phyloP scores from a whole-genome alignment of 2,797 vertebrate species.

The Propithecus perrieri region DNA sequence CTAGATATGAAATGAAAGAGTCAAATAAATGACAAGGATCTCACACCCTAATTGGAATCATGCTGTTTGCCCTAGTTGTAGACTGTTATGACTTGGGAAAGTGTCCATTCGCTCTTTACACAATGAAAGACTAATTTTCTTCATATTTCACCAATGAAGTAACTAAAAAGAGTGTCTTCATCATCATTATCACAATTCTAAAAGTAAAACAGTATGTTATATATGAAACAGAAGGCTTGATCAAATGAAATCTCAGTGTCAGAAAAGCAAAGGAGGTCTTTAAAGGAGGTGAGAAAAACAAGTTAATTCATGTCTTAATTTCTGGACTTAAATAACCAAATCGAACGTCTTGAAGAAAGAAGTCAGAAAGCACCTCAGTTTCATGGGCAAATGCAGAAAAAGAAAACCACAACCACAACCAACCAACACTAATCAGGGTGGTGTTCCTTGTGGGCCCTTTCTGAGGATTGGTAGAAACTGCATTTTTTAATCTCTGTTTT shows the following conservation, averaged over 20 bases:
- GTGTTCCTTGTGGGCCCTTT: slow-evolving; percentile 30
- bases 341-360: slow-evolving; percentile 62
- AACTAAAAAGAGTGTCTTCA: not conserved
- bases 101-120: not conserved
- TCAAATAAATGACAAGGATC: not conserved
- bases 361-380: slow-evolving; percentile 52
- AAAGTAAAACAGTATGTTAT: not conserved
- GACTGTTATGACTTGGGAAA: not conserved
- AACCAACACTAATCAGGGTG: slow-evolving; percentile 50
- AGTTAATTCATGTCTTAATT: slow-evolving; percentile 24
- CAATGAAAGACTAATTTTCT: not conserved
- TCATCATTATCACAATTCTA: not conserved
- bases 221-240: not conserved
- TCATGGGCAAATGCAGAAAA: slow-evolving; percentile 65
- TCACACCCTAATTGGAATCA: not conserved
- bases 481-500: slow-evolving; percentile 50
- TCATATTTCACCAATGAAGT: not conserved
- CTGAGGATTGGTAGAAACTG: slow-evolving; percentile 56
- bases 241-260: not conserved
- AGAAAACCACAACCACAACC: slow-evolving; percentile 77
- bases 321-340: slow-evolving; percentile 52
- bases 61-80: not conserved
- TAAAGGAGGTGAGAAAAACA: slow-evolving; percentile 24
- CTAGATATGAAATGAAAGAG: not conserved
- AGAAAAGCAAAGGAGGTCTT: not conserved